Base-by-base conservation (phyloP, 2,113 vertebrate genomes). In the Gopherus flavomarginatus region DNA sequence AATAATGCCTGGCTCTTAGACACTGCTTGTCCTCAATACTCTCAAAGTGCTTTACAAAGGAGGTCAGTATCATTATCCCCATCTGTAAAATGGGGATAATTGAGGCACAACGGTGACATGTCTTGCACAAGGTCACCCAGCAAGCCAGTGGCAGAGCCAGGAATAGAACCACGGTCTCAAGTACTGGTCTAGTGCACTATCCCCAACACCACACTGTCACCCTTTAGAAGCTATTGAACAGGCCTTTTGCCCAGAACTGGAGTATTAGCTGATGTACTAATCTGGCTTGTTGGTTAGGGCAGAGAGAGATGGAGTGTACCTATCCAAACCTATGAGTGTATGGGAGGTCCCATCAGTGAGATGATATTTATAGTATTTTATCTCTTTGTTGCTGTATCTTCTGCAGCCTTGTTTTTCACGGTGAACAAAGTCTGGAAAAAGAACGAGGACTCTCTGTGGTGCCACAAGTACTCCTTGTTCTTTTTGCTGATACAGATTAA, bases 231-330 rank as follows among this genome's bases (percentile, higher is more conserved):
- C 75, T 22, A 3, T 6, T 42, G 13, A 26, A 22, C 38, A 4
- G 53, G 35, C 9, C 35, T 24, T 57, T 44, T 21, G 29, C 0
- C 3, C 1, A 0, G 1, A 2, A 22, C 75, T 53, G 47, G 87
- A 19, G 6, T 47, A 91, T 80, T 56, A 62, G 69, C 1, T 1
- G 1, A 3, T 31, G 53, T 4, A 4, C 65, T 24, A 2, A 69
- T 29, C 72, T 26, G 29, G 31, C 1, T 0, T 2, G 21, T 49
- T 47, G 31, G 35, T 24, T 22, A 11, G 92, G 83, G 85, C 81
- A 88, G 9, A 82, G 54, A 3, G 0, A 29, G 84, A 86, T 79
- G n/a, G 50, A 29, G 85, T 85, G 54, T 44, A 8, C 7, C 72
- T 12, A 90, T 72, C 24, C 47, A 49, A 38, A 16, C 81, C 31